Base-by-base conservation (phyloP, 2,113 vertebrate species). In the Nesoenas mayeri region DNA sequence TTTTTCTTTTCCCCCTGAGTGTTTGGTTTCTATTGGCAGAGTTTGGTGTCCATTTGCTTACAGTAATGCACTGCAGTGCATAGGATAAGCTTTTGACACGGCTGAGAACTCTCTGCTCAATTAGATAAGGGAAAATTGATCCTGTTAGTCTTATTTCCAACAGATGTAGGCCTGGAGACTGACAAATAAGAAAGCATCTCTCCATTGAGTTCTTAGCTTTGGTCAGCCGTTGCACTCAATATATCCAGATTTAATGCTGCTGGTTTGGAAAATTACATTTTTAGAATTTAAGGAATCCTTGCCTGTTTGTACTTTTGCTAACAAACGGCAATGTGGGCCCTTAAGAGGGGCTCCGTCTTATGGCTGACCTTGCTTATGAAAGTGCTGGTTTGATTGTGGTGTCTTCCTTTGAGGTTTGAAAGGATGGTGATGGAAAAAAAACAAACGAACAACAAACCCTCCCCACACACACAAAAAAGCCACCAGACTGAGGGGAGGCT, bases 211-310 rank as follows among this genome's bases (percentile, higher is more conserved):
- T 94, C 36, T 78, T 82, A 65, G 71, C 51, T 88, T 80, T 83
- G 72, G 64, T 93, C 10, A 12, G 15, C 42, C 2, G 1, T 57
- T 81, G 57, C 57, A 62, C 29, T 81, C 48, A 29, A 0, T 42
- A 36, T 40, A 38, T n/a, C 21, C 44, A 75, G 38, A 92, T 91
- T 64, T 93, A 89, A 78, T 89, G 83, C 83, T 91, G 77, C 60
- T 95, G 83, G 20, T 71, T 92, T 92, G 56, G 88, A 93, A 96
- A 97, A 93, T 86, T 42, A 51, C 3, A 1, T 62, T 54, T 85
- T 47, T 32, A 38, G 83, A 64, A 15, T 71, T 66, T 62, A 74
- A 80, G 69, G 64, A 57, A 34, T 93, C 85, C 40, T 54, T 86
- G 42, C 28, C 25, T 36, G 22, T 77, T 91, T 79, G 47, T 12